These are phyloP conservation scores for Enhydra lutris DNA, from an alignment of 2,113 vertebrate species.

Conservation along the genomic window DNA sequence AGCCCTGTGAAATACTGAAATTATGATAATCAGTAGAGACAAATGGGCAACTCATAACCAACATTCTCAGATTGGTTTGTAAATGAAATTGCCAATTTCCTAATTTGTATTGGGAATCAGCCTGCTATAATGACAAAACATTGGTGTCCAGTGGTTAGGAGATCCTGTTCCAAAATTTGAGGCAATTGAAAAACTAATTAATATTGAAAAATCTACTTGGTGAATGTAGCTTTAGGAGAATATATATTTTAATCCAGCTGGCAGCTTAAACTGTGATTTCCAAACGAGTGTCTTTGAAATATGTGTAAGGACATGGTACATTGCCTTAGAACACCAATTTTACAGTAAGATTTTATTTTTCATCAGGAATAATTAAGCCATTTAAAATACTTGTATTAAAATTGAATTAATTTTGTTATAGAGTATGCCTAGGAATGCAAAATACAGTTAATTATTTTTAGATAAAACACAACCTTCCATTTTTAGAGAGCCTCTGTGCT, in stretches of 20 bases:
- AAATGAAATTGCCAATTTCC: slow-evolving; percentile 1
- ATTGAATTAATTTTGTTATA: not conserved
- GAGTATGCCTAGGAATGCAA: not conserved
- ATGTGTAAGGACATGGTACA: not conserved
- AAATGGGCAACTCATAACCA: not conserved
- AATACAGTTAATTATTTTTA: not conserved
- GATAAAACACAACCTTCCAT: not conserved
- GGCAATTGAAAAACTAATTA: slow-evolving; percentile 29
- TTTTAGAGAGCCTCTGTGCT: not conserved
- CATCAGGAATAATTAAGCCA: not conserved
- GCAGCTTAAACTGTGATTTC: not conserved
- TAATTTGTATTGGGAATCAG: not conserved
- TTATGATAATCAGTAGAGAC: not conserved
- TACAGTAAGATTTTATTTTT: not conserved
- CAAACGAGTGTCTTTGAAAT: not conserved
- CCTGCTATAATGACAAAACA: not conserved
- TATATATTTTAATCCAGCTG: not conserved
- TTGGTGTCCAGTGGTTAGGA: not conserved
- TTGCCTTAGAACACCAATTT: not conserved
- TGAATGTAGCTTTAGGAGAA: not conserved
- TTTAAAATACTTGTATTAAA: not conserved
- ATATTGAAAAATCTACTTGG: slow-evolving; percentile 1
- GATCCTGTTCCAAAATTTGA: not conserved
- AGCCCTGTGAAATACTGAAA: not conserved
- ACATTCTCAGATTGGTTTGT: not conserved